These are phyloP conservation scores for Corythucha ciliata DNA, from an alignment of 2,888 invertebrate genomes.

Conservation along the genomic window DNA sequence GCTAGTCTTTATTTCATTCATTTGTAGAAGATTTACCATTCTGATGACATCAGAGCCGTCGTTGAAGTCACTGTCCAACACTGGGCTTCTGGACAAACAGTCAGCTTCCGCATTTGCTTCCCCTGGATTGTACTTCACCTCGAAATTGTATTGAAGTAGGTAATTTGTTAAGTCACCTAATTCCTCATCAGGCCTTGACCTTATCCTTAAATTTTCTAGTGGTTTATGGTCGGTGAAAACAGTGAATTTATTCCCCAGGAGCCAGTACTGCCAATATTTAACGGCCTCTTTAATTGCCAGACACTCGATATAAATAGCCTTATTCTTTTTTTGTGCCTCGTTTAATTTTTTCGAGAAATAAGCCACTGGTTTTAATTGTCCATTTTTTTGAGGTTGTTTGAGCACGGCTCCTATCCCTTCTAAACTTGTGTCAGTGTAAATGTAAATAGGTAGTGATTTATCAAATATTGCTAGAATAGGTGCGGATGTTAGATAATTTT, in stretches of 20 bases:
- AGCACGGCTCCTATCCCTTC: no score
- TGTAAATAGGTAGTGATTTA: no score
- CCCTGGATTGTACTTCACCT: conserved; percentile 31
- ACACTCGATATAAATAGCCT: conserved; percentile 24
- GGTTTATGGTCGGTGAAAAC: conserved; percentile 28
- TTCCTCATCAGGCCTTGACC: conserved; percentile 30
- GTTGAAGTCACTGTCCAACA: conserved; percentile 29
- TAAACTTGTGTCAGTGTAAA: no score
- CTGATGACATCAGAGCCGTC: conserved; percentile 27
- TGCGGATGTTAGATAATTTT: no score
- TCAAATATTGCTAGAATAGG: no score
- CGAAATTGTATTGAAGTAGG: conserved; percentile 32
- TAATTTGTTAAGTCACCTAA: conserved; percentile 30
- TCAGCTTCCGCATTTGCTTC: conserved; percentile 32
- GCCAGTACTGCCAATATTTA: conserved; percentile 26
- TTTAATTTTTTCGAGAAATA: no score
- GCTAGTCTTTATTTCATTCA: conserved; percentile 20
- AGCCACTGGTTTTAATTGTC: no score
- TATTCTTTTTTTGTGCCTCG: conserved; percentile 22
- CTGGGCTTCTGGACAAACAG: conserved; percentile 30
- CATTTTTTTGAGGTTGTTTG: no score
- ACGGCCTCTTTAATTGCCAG: conserved; percentile 26
- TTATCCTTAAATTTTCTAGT: conserved; percentile 30
- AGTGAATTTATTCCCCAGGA: conserved; percentile 19
- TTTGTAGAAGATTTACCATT: conserved; percentile 28